Base-by-base conservation (phyloP, 2,888 invertebrate genomes). In the Brachypalpus laphriformis region DNA sequence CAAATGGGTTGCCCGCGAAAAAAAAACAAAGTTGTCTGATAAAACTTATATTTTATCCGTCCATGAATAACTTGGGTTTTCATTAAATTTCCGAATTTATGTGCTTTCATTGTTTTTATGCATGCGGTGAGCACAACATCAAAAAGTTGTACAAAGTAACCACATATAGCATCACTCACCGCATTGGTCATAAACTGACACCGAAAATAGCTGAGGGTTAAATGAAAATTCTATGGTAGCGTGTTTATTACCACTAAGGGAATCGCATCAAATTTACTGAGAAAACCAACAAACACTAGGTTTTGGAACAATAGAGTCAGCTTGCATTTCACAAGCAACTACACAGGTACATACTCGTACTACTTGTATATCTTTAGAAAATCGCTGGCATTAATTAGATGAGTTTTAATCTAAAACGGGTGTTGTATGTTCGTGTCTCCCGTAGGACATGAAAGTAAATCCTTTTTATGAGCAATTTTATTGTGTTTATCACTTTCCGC, bases 401-500 rank as follows among this genome's bases (percentile, higher is more conserved):
- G 11, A 22, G 40, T 57, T 59, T 40, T 11, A 18, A 18, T n/a
- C 11, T 8, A 28, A 25, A 40, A 8, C 9, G 22, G 0, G 37
- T 31, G 7, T 2, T 14, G 6, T 42, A 14, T 28, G 9, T 11
- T 0, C 1, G 3, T 42, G 16, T 40, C 16, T 2, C 16, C 42
- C 25, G 9, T 11, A 16, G 45, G 28, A n/a, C 25, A 14, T 16
- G 18, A 8, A 59, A 59, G 61, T 45, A 61, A 45, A 61, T 28
- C 45, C 45, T 28, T 45, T 61, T 61, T 61, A 61, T 18, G 45
- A 28, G 9, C 61, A 9, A 61, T 61, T 61, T 61, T 7, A 57
- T 49, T 57, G 37, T 37, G 20, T 57, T 57, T 37, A 57, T 57
- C 16, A 20, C 34, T 8, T 18, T 34, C 8, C 20, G n/a, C 22